A percentile compares a stretch with the other conserved stretches of the same genome.
Evolutionary conservation across 2,113 vertebrate genomes (phyloP).

Genomic region (Anoura caudifer): DNA sequence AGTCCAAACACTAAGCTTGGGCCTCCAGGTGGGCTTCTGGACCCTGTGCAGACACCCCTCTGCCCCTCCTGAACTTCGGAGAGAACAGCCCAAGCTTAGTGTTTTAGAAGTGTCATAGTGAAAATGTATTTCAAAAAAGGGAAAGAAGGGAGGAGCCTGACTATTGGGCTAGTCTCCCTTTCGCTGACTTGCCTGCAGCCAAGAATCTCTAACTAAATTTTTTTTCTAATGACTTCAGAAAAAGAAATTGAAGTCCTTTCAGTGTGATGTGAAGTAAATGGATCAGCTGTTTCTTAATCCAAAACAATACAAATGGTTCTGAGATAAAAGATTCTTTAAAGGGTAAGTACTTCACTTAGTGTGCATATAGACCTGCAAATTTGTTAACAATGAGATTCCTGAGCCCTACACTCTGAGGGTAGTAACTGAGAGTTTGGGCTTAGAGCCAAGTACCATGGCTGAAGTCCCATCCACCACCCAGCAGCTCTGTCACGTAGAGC

Average conservation of each 20-base stretch:
- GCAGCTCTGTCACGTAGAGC: not conserved
- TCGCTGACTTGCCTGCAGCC: not conserved
- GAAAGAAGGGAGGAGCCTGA: not conserved
- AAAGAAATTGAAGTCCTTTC: not conserved
- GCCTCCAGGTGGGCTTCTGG: not conserved
- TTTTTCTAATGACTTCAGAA: not conserved
- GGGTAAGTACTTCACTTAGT: not conserved
- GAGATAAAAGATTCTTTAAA: not conserved
- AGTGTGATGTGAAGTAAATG: not conserved
- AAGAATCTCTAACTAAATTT: not conserved
- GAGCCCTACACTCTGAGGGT: not conserved
- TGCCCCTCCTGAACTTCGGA: not conserved
- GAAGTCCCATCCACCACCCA: not conserved
- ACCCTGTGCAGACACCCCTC: rapidly evolving
- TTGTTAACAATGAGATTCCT: not conserved
- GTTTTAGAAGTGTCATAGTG: not conserved
- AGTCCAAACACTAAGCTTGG: no score
- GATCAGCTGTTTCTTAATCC: not conserved
- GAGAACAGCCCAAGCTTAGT: not conserved
- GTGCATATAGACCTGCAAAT: not conserved
- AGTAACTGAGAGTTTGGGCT: not conserved
- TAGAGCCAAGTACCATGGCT: not conserved
- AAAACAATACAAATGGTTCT: not conserved
- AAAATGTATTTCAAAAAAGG: not conserved
- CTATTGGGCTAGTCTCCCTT: not conserved